Base-by-base conservation (phyloP, 2,797 vertebrate genomes). In the Vultur gryphus region DNA sequence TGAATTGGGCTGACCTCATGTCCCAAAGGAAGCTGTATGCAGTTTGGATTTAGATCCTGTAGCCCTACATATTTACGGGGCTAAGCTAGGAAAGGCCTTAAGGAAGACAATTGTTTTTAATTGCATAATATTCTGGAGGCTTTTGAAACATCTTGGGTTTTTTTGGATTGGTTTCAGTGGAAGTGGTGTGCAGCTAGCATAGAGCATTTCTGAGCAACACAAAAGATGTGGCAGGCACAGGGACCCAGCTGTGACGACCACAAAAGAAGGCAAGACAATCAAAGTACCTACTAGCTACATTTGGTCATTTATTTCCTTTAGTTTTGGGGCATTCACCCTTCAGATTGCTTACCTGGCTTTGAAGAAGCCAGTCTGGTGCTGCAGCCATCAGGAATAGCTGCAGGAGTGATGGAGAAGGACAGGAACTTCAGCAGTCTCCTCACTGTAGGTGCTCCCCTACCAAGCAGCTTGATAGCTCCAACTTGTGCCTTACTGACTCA, bases 291-390 rank as follows among this genome's bases (percentile, higher is more conserved):
- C 24, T 33, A 54, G 55, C 79, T 73, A 65, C 39, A 59, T 44
- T 62, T 76, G 62, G 41, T 92, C 3, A 48, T 67, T n/a, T 76
- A 6, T 79, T 93, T 81, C 49, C 64, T 87, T 88, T 43, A 41
- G 3, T 52, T 76, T 84, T 35, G 49, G 48, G 28, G 51, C 21
- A 69, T 91, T 93, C 20, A 11, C 54, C 70, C 20, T 86, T 89
- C 91, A 88, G 84, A 90, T 81, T 93, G 92, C 77, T 70, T 92
- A 21, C n/a, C 77, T 81, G 73, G 58, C 93, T 97, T 94, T 94
- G 48, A 66, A 86, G 35, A 61, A 77, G 39, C 44, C 55, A 67
- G 16, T 16, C 13, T 55, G 33, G 9, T 9, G 31, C 31, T 73
- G 43, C 16, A 83, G 44, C 12, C 51, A 43, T 33, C 55, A 44